phyloP scores from a whole-genome alignment of 2,888 invertebrate genomes.

The Thecophora atra region DNA sequence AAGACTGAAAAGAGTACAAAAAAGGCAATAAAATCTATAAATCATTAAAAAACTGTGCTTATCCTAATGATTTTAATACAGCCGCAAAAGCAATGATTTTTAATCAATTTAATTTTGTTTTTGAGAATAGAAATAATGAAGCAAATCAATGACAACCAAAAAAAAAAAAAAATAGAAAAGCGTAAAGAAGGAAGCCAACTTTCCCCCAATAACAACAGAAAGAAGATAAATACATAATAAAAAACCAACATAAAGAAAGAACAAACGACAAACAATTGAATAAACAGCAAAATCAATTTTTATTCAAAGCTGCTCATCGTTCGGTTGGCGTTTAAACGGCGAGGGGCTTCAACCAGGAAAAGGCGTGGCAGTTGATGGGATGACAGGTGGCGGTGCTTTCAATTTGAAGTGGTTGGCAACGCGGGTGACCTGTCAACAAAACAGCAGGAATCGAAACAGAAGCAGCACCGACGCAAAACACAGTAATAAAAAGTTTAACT shows the following conservation, averaged over 20 bases:
- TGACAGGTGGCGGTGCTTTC: constrained; percentile 36
- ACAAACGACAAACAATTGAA: not conserved
- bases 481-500: constrained; percentile 17
- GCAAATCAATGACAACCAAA: not conserved
- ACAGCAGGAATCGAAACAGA: constrained; percentile 12
- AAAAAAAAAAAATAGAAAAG: not conserved
- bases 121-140: not conserved
- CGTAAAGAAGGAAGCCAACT: not conserved
- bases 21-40: too few species aligned
- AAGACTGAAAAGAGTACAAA: too few species aligned
- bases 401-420: constrained; percentile 34
- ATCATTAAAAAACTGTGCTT: too few species aligned
- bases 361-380: constrained; percentile 54
- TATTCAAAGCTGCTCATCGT: constrained; percentile 45
- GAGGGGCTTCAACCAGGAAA: constrained; percentile 59
- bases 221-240: not conserved
- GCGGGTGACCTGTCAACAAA: constrained; percentile 42
- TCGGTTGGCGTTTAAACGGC: too few species aligned
- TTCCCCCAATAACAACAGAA: not conserved
- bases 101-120: not conserved
- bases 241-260: not conserved
- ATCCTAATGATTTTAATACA: too few species aligned
- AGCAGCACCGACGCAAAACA: constrained; percentile 18
- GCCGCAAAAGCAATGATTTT: not conserved
- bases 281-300: not conserved